Evolutionary conservation across 2,888 invertebrate species (phyloP), one percentile per base, ranked within the genome.

Genomic region (Auanema freiburgensis): DNA sequence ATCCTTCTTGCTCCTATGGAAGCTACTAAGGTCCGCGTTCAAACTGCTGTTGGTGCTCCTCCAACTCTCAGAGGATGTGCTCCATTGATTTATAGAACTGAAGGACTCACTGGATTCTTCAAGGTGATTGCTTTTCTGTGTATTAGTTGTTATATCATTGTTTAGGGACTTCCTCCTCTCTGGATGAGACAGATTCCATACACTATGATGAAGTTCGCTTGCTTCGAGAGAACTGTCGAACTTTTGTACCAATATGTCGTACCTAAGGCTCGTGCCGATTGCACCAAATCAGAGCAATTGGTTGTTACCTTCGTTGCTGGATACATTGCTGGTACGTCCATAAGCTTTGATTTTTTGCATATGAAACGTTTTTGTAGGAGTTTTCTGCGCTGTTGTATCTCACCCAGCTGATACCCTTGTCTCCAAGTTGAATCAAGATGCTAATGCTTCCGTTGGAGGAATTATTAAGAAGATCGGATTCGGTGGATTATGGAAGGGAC

Each of bases 121-220:
- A 83, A 81, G 72, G 67, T 67, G 1, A 12, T 24, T 51, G 43
- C 16, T n/a, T n/a, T n/a, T n/a, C n/a, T n/a, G n/a, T n/a, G n/a
- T n/a, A n/a, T n/a, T n/a, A 16, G 10, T 33, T 46, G 16, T 14
- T 5, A 21, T 50, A 53, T 25, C 12, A 23, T 14, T 87, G 96
- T 95, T 89, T 96, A 95, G 87, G 93, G 94, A 59, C 87, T 97
- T 69, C 93, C 92, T 54, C 97, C 97, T 50, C 88, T 96, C 70
- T 97, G 96, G 96, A 90, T 92, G 86, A 87, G 96, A 79, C 97
- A 97, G 88, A 97, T 98, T 84, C 97, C 97, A 0, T 97, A 97
- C 89, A 97, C 97, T 76, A 98, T 98, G 97, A 97, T 97, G 96
- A 98, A 97, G 88, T 97, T 97, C 85, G 93, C 96, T 75, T 96